These are phyloP conservation scores for Lysandra bellargus DNA, from an alignment of 2,888 invertebrate species.

Conservation along the genomic window DNA sequence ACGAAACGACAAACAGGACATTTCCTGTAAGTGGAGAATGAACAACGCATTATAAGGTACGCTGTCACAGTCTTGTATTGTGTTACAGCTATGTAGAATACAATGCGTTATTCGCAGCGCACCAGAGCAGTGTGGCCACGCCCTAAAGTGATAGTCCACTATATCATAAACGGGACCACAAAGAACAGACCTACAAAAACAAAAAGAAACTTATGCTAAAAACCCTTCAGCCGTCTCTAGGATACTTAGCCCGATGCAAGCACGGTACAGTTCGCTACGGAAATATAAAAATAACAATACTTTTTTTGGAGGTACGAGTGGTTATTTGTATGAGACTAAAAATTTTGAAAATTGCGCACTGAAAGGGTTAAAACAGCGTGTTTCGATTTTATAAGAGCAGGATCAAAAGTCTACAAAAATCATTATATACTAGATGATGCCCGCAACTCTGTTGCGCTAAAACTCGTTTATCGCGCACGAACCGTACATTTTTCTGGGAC, in stretches of 20 bases:
- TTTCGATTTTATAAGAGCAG: too few relatives aligned
- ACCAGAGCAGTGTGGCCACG: neutral
- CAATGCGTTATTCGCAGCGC: neutral
- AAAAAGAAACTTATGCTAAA: constrained; percentile 29
- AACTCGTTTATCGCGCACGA: too few relatives aligned
- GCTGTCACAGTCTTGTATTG: too few relatives aligned
- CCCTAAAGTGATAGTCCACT: neutral
- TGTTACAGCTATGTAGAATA: neutral
- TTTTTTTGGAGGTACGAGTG: neutral
- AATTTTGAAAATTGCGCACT: neutral
- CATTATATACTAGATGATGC: too few relatives aligned
- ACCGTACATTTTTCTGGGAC: too few relatives aligned
- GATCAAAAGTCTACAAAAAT: too few relatives aligned
- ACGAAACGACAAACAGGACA: too few relatives aligned
- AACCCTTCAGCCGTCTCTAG: constrained; percentile 16
- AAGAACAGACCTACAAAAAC: constrained; percentile 29
- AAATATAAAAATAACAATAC: neutral
- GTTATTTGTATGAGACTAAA: neutral
- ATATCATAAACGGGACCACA: constrained; percentile 30
- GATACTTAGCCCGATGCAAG: constrained; percentile 26
- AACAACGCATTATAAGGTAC: too few relatives aligned
- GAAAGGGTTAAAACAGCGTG: neutral
- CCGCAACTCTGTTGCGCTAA: too few relatives aligned
- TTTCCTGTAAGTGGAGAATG: too few relatives aligned
- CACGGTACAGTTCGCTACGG: constrained; percentile 10